Base-by-base conservation (phyloP, 1,140 invertebrate species). In the Ditylenchus dipsaci region DNA sequence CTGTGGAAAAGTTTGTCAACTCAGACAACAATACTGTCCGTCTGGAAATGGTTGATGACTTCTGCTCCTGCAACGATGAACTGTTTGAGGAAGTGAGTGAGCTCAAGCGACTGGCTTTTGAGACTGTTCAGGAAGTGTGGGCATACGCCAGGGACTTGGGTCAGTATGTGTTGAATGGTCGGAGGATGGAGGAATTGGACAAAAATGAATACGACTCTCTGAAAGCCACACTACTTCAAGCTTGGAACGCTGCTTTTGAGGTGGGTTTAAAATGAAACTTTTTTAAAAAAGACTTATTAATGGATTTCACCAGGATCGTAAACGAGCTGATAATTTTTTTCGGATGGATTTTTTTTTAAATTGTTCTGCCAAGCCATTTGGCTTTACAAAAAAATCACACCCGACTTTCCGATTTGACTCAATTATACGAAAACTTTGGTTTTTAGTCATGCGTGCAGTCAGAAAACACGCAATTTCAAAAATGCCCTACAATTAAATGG, bases 61-160 rank as follows among this genome's bases (percentile, higher is more conserved):
- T 65, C 56, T 71, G 67, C 57, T 66, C 38, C 13, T 69, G 65
- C 43, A 68, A 71, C 33, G 69, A 71, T 21, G 57, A 71, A 63
- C 15, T 71, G 19, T 26, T 43, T n/a, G 42, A 65, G 13, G 26
- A 23, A 23, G 29, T 71, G 33, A n/a, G 29, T 23, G 56, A 72
- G 27, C 11, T 72, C 11, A 71, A 71, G 43, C 33, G 62, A 57
- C 29, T 27, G 13, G 69, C 68, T 26, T 72, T 71, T 21, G 30
- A 61, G n/a, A 57, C 43, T 19, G 49, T 29, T 11, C 21, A 62
- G 9, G 69, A 71, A 26, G 57, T 71, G 21, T 71, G 69, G 69
- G 42, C 29, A 19, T 64, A 71, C 17, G 71, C 69, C 11, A 29
- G 53, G 19, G 45, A 71, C n/a, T 59, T 71, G 57, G 62, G 56